A percentile compares a stretch with the other conserved stretches of the same genome.
Conservation (phyloP, 2,888 invertebrate genomes). For the Linnaemya tessellans region DNA sequence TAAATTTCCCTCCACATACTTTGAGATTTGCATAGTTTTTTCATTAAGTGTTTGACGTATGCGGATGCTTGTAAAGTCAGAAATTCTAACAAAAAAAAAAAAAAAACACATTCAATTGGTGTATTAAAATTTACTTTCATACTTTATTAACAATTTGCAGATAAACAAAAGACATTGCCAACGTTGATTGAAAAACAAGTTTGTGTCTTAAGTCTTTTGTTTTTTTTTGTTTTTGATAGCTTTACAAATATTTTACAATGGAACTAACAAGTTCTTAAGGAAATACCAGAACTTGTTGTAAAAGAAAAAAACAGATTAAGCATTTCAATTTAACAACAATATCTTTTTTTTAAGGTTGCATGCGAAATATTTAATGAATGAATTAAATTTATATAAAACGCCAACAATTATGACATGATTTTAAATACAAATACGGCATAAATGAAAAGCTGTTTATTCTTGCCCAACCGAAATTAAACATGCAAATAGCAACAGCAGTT, state of each 20-base stretch:
- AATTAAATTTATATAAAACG: conserved; percentile 1
- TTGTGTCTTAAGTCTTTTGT: conserved; percentile 25
- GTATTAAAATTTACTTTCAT: conserved; percentile 14
- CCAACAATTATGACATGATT: not conserved
- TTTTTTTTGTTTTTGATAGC: not conserved
- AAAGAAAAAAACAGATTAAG: not conserved
- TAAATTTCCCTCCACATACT: not conserved
- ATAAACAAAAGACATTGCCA: not conserved
- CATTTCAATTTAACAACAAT: not conserved
- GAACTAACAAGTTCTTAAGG: conserved; percentile 29
- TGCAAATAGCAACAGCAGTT: not conserved
- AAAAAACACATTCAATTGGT: not conserved
- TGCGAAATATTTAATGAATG: conserved; percentile 9
- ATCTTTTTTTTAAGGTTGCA: not conserved
- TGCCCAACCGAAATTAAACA: not conserved
- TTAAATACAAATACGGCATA: conserved; percentile 7
- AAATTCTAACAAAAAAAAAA: not conserved
- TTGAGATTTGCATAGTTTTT: not conserved
- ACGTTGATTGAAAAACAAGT: conserved; percentile 32
- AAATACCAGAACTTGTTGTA: conserved; percentile 5
- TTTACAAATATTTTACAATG: not conserved
- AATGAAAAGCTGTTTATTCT: not conserved
- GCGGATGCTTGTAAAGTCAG: not conserved
- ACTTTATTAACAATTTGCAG: not conserved
- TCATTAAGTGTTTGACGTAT: not conserved